Percentiles rank a stretch among this genome's conserved stretches.
These are phyloP conservation scores for Norana najaformis DNA, from an alignment of 2,888 invertebrate species.

Conservation along the genomic window DNA sequence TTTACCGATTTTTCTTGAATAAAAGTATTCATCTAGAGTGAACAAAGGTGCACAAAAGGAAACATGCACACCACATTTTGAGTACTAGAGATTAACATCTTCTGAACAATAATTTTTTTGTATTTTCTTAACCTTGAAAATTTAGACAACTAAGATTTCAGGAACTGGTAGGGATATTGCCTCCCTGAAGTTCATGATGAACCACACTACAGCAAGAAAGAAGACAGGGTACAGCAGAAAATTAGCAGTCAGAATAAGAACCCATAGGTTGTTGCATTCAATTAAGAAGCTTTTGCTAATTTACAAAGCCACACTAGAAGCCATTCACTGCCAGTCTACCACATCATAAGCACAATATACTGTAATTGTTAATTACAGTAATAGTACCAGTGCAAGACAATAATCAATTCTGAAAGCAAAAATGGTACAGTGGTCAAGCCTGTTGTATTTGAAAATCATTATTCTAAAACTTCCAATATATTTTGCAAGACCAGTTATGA, in stretches of 20 bases:
- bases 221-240: background rate
- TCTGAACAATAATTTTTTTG: background rate
- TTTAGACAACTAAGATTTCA: background rate
- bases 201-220: background rate
- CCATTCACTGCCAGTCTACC: background rate
- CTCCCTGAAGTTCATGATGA: background rate
- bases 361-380: too few species aligned
- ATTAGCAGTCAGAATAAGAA: background rate
- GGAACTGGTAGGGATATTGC: too few species aligned
- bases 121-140: background rate
- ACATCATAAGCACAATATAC: background rate
- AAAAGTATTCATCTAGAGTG: background rate
- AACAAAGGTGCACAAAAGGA: background rate
- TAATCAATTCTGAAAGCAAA: background rate
- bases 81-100: background rate
- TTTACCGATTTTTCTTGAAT: background rate
- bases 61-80: background rate
- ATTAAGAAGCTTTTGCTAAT: slow-evolving; percentile 9
- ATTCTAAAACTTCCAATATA: background rate
- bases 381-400: background rate
- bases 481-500: background rate
- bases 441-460: background rate
- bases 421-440: background rate
- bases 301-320: slow-evolving; percentile 10
- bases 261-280: background rate